phyloP scores from a whole-genome alignment of 2,888 invertebrate species.

The Sepiola atlantica region DNA sequence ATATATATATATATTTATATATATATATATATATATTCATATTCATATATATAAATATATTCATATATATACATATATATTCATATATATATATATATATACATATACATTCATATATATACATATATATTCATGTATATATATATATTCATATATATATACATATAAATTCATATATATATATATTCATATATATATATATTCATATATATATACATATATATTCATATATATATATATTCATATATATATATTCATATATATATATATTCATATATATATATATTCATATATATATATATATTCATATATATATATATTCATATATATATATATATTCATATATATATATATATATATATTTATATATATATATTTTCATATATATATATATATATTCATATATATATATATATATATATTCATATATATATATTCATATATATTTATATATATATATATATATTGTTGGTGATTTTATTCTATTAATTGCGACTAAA shows the following conservation, averaged over 20 bases:
- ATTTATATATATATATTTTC: not conserved
- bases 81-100: conserved; percentile 17
- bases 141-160: not conserved
- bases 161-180: not conserved
- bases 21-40: not conserved
- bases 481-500: no score
- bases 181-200: not conserved
- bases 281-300: not conserved
- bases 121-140: not conserved
- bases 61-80: not conserved
- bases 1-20: not conserved
- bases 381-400: not conserved
- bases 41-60: not conserved
- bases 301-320: not conserved
- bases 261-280: not conserved
- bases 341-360: not conserved
- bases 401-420: not conserved
- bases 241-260: not conserved
- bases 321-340: not conserved
- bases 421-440: no score
- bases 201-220: not conserved
- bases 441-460: not conserved
- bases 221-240: not conserved
- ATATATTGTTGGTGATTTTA: no score
- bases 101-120: not conserved